A percentile compares a stretch with the other conserved stretches of the same genome.
Evolutionary conservation across 1,140 invertebrate species (phyloP).

Genomic region (Microvelia longipes): DNA sequence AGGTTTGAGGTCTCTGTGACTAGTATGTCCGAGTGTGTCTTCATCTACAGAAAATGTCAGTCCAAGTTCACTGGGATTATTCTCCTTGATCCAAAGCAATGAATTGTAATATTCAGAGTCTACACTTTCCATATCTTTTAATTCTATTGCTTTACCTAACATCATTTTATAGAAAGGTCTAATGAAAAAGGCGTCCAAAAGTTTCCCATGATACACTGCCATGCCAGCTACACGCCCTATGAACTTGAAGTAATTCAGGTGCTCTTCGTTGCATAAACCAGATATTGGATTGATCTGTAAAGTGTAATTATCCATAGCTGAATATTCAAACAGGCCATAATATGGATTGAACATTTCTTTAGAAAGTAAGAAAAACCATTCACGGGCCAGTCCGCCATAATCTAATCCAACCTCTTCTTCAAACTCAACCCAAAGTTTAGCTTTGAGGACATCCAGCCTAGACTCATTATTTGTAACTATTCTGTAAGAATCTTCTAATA

Average conservation of each 20-base stretch:
- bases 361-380: slow-evolving; percentile 97
- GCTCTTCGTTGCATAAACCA: slow-evolving; percentile 91
- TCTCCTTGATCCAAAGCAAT: slow-evolving; percentile 90
- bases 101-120: slow-evolving; percentile 98
- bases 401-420: slow-evolving; percentile 93
- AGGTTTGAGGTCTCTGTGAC: slow-evolving; percentile 79
- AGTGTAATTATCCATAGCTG: slow-evolving; percentile 98
- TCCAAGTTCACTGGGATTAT: slow-evolving; percentile 87
- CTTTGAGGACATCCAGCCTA: slow-evolving; percentile 77
- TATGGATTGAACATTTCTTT: slow-evolving; percentile 99
- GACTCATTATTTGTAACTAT: slow-evolving; percentile 73
- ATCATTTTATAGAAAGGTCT: slow-evolving; percentile 99
- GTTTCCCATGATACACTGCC: slow-evolving; percentile 96
- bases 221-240: slow-evolving; percentile 94
- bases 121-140: slow-evolving; percentile 96
- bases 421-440: slow-evolving; percentile 97
- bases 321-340: slow-evolving; percentile 97
- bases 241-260: slow-evolving; percentile 96
- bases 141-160: slow-evolving; percentile 80
- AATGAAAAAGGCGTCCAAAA: slow-evolving; percentile 96
- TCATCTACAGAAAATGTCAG: slow-evolving; percentile 92
- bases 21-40: slow-evolving; percentile 87
- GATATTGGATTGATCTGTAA: slow-evolving; percentile 97
- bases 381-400: slow-evolving; percentile 89
- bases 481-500: slow-evolving; percentile 90